Base-by-base conservation (phyloP, 2,888 invertebrate species). In the Leucozona laternaria region DNA sequence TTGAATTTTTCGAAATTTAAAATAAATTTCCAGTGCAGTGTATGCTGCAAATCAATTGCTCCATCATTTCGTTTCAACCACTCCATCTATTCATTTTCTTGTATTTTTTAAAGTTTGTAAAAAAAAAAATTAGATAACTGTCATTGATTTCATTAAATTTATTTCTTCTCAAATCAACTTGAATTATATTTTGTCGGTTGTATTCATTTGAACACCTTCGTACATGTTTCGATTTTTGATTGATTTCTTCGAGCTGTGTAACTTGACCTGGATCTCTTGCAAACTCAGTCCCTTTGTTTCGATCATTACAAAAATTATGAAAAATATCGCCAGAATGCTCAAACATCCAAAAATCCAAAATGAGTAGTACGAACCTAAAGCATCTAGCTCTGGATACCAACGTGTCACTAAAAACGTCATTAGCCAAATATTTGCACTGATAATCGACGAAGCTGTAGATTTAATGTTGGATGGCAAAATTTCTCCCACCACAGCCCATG, bases 211-310 rank as follows among this genome's bases (percentile, higher is more conserved):
- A 11, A 66, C 31, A 15, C 31, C 31, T 48, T 48, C 4, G 50
- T 66, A 66, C 0, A 2, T 22, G 20, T 68, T 34, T n/a, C 22
- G 53, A 37, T 68, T 8, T 10, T 10, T 34, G 0, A 20, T 4
- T 7, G 37, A 20, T 3, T 22, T 53, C 4, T 93, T 92, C 3
- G 50, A 93, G 83, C 95, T 95, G 81, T 94, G 94, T 45, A 96
- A 93, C 90, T 95, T 95, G 72, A 95, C 94, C 92, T 97, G 96
- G 88, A 98, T 98, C 93, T 98, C 95, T 90, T 96, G 95, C 89
- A 97, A 94, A 89, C 96, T 96, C 93, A 96, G 96, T 57, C 97
- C 98, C 92, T 97, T 97, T 0, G 98, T 98, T 93, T 98, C 98
- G 2, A 98, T 97, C 20, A 98, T 94, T 68, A 95, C 91, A 88